Base-by-base conservation (phyloP, 2,797 vertebrate species). In the Hydrocynus forskahlii region DNA sequence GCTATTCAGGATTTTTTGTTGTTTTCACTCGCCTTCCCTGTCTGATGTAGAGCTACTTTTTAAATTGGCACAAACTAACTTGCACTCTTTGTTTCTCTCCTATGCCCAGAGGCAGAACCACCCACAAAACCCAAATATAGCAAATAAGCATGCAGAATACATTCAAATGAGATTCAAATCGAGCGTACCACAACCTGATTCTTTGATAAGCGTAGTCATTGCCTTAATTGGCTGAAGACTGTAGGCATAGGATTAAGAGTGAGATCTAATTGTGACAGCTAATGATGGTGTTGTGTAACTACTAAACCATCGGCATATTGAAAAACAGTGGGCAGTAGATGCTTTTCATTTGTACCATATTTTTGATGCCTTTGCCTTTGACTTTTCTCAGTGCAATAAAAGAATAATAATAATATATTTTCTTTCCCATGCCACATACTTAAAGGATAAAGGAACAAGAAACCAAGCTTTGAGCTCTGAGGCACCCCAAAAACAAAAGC, bases 41-140 rank as follows among this genome's bases (percentile, higher is more conserved):
- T 2, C 10, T 68, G 19, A 57, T 78, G 55, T 63, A 35, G 17
- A 67, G 29, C 54, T 52, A 29, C 79, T 35, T 54, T 81, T 81
- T 77, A 54, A 80, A 77, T 40, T 81, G 63, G 17, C 19, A 60
- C 63, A 69, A 69, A 84, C 54, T 77, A 77, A 78, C 45, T 73
- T 19, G 35, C 25, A 8, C 43, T 83, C 16, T 80, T 80, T 80
- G 57, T 38, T 83, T 48, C 23, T 45, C 63, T 78, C 57, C 70
- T 75, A 57, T 70, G 29, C 64, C 83, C 64, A 23, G 45, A 78
- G 79, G 79, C 79, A 64, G 63, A 75, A 55, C 75, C 64, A n/a
- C 23, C 50, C 48, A 75, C 73, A 70, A 72, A 69, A 69, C 40
- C 54, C 55, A 57, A 73, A 70, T 50, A 75, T 78, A 70, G 79